phyloP scores from a whole-genome alignment of 2,113 vertebrate genomes.

The Illadopsis cleaveri region DNA sequence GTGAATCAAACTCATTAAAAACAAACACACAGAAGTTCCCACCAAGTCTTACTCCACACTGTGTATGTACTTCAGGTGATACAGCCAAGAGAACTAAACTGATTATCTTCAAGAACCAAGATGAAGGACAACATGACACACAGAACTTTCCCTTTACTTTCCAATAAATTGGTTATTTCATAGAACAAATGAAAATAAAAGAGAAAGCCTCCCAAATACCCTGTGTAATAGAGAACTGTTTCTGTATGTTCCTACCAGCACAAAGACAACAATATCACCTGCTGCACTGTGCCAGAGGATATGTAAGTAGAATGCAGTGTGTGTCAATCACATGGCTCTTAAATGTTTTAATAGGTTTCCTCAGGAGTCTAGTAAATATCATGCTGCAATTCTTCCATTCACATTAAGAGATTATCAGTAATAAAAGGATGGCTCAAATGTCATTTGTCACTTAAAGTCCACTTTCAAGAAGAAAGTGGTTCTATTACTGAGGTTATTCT shows the following conservation, averaged over 20 bases:
- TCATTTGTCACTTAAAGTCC: not conserved
- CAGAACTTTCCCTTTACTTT: not conserved
- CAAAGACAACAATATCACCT: not conserved
- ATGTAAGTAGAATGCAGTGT: fast-evolving
- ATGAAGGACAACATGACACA: not conserved
- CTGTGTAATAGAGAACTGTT: not conserved
- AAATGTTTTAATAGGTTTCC: not conserved
- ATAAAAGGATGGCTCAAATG: not conserved
- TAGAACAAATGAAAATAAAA: not conserved
- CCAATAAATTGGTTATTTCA: not conserved
- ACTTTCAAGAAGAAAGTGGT: not conserved
- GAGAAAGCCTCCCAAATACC: not conserved
- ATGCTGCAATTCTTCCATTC: not conserved
- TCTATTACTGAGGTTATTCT: not conserved
- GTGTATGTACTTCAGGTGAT: not conserved
- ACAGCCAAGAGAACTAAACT: not conserved
- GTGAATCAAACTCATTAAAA: not conserved
- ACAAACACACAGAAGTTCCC: not conserved
- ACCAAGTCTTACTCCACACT: not conserved
- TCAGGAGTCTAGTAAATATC: not conserved
- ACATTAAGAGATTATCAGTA: not conserved
- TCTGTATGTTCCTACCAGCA: not conserved
- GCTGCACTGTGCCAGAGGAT: not conserved
- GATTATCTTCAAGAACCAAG: not conserved
- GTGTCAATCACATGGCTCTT: not conserved